phyloP scores from a whole-genome alignment of 2,888 invertebrate species.

The Hirtodrosophila alboralis region DNA sequence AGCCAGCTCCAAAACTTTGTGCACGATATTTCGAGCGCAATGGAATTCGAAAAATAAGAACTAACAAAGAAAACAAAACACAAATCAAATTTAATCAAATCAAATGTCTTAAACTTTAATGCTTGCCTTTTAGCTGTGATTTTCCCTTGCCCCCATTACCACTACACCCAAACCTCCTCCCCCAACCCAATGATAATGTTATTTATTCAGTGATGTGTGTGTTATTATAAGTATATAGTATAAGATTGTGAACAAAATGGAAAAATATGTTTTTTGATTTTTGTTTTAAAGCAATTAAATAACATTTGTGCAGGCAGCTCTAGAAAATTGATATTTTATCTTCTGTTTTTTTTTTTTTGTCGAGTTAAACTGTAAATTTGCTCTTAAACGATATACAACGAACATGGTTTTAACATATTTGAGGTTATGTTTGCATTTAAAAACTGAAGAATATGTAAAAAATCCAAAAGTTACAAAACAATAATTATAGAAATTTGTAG shows the following conservation, averaged over 20 bases:
- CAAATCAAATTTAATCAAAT: too few species aligned
- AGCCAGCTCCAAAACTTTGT: slow-evolving; percentile 56
- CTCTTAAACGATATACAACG: slow-evolving; percentile 38
- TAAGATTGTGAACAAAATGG: slow-evolving; percentile 3
- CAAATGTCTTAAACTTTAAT: slow-evolving; percentile 52
- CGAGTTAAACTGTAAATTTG: slow-evolving; percentile 40
- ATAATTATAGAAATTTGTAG: too few species aligned
- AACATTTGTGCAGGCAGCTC: too few species aligned
- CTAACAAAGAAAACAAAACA: too few species aligned
- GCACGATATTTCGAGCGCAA: slow-evolving; percentile 52
- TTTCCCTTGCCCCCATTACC: slow-evolving; percentile 19
- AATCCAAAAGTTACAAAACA: too few species aligned
- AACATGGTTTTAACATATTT: slow-evolving; percentile 11
- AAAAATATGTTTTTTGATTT: too few species aligned
- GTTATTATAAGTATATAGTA: slow-evolving; percentile 21
- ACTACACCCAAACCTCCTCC: neutral
- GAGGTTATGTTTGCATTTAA: slow-evolving; percentile 29
- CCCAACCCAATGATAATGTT: slow-evolving; percentile 11
- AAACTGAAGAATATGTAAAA: slow-evolving; percentile 5
- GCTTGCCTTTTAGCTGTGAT: slow-evolving; percentile 77
- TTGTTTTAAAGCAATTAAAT: too few species aligned
- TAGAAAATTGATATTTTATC: too few species aligned
- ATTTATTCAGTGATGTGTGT: slow-evolving; percentile 8
- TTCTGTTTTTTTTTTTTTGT: too few species aligned
- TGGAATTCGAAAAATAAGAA: slow-evolving; percentile 31